Evolutionary conservation across 2,113 vertebrate species (phyloP), one percentile per base, ranked within the genome.

Genomic region (Corythaixoides concolor): DNA sequence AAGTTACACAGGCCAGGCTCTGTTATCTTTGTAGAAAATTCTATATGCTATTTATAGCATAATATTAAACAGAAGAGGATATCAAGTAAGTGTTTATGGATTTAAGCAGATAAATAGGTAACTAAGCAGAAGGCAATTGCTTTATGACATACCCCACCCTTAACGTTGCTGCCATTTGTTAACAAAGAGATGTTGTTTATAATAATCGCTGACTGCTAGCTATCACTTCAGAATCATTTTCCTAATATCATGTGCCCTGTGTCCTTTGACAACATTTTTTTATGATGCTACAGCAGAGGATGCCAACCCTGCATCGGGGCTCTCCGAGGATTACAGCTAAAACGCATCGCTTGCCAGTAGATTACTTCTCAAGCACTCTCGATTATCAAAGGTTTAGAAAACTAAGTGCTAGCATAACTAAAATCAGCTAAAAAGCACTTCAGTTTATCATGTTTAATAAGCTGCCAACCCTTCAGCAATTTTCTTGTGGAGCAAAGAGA

Each of bases 271-370:
- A 59, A 35, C 7, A 12, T 35, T 68, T 80, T 56, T 45, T 9
- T n/a, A 12, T 32, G 75, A 18, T 28, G 8, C 28, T 19, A 7
- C 11, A 66, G 60, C 70, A 78, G 35, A 41, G 17, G 45, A 78
- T 21, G 30, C 32, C 59, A 55, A 4, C 5, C 3, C 30, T 2
- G n/a, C 19, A 9, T 3, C 1, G 2, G 6, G 37, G 43, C 24
- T 67, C 47, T 18, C 15, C 2, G 0, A 5, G 27, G 21, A 33
- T 80, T 47, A 37, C 55, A 58, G 11, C 1, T 47, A 49, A 28
- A 11, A 58, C 50, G 45, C 11, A 66, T 15, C 24, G 3, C 24
- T 63, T 20, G 0, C 68, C 60, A 33, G 41, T 23, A 23, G 55
- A 23, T 92, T 45, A 35, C 5, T 3, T 67, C 77, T 78, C 69